Evolutionary conservation across 2,888 invertebrate genomes (phyloP), one percentile per base, ranked within the genome.

Genomic region (Drosophila mayaguana): DNA sequence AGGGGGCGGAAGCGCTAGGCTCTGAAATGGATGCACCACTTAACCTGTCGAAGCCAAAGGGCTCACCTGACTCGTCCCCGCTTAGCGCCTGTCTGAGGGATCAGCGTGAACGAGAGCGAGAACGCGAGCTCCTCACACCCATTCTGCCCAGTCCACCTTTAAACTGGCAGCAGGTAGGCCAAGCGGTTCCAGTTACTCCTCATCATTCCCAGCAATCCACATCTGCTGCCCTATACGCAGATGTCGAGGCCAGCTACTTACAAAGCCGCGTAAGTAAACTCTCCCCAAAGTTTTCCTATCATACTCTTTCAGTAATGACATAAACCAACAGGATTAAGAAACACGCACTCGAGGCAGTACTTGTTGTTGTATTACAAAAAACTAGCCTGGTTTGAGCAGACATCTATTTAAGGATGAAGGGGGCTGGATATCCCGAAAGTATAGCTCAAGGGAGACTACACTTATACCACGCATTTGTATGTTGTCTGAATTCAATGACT

Each of bases 1-100:
- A 36, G 25, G 67, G 57, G 4, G 56, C 71, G 3, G 76, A 76
- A 11, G 25, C 25, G 8, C 95, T 96, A 0, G 97, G 97, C 91
- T 95, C 96, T 9, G 86, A 96, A 92, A 95, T 96, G 0, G 98
- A 98, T 92, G 95, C 97, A 2, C 98, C 98, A 2, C 94, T 98
- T 48, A 98, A 98, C 93, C 95, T 98, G 60, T 96, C 96, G 89
- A 98, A 98, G 93, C 98, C 98, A 65, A 96, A 97, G 61, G 94
- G 94, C 16, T 95, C 95, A 5, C 94, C 94, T 2, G 94, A 94
- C 14, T 90, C 91, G 25, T 94, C 95, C 57, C 94, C 81, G 7
- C 74, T 63, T 14, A 75, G 71, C 91, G 88, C 75, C 43, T 62
- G 42, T 32, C 54, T 61, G 22, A 69, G 54, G 11, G 77, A 83